phyloP scores from a whole-genome alignment of 2,888 invertebrate genomes.

The Clitarchus hookeri region DNA sequence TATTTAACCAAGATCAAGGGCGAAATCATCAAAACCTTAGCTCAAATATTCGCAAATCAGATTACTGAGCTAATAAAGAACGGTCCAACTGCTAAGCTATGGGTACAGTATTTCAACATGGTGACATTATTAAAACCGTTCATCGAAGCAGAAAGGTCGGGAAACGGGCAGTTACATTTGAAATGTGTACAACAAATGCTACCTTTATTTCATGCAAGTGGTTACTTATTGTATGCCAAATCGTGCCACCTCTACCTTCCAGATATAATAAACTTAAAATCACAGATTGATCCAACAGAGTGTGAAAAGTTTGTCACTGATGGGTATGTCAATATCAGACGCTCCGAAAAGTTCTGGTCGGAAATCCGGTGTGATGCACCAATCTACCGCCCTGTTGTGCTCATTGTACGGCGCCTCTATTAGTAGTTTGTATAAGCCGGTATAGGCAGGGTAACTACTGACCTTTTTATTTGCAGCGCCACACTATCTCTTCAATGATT shows the following conservation, averaged over 20 bases:
- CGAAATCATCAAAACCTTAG: neutral
- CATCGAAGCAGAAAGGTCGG: slow-evolving; percentile 48
- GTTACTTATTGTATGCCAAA: slow-evolving; percentile 52
- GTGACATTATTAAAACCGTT: slow-evolving; percentile 47
- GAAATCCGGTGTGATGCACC: too few species aligned
- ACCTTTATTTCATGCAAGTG: slow-evolving; percentile 51
- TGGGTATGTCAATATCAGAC: neutral
- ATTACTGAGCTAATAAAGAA: neutral
- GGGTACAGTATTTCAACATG: slow-evolving; percentile 48
- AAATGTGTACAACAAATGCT: slow-evolving; percentile 47
- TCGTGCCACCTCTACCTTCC: slow-evolving; percentile 51
- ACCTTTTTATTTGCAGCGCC: too few species aligned
- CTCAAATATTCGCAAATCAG: neutral
- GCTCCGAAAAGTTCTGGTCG: slow-evolving; percentile 11
- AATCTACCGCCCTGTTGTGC: too few species aligned
- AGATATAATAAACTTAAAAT: slow-evolving; percentile 47
- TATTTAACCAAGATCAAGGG: neutral
- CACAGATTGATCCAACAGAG: neutral
- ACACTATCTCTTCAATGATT: too few species aligned
- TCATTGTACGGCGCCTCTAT: too few species aligned
- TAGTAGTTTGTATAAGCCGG: too few species aligned
- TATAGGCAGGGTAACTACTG: too few species aligned
- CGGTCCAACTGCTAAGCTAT: slow-evolving; percentile 45
- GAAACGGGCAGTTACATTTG: slow-evolving; percentile 49
- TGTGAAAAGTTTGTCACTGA: neutral